phyloP scores from a whole-genome alignment of 2,888 invertebrate species.

The Drosophila flavopinicola region DNA sequence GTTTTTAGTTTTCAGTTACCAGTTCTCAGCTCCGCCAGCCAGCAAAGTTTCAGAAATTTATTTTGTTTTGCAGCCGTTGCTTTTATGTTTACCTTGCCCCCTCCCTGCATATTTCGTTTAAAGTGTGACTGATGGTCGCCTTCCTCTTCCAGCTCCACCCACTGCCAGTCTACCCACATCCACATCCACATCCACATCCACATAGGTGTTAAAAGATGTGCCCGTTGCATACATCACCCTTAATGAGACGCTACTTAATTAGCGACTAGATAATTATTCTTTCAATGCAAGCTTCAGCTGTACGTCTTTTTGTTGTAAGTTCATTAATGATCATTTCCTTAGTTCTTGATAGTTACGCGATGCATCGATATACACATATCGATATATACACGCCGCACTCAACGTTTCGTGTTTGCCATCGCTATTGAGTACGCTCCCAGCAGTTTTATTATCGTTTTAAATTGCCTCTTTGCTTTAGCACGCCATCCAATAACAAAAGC shows the following conservation, averaged over 20 bases:
- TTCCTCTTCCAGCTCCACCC: constrained; percentile 8
- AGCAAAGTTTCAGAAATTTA: constrained; percentile 59
- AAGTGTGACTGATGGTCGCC: constrained; percentile 22
- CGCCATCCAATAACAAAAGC: no score
- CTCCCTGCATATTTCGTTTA: not conserved
- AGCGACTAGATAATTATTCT: not conserved
- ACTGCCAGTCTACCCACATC: no score
- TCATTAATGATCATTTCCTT: not conserved
- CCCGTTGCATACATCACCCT: not conserved
- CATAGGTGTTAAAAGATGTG: constrained; percentile 15
- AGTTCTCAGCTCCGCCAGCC: constrained; percentile 3
- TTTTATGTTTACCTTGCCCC: constrained; percentile 46
- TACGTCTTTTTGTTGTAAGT: not conserved
- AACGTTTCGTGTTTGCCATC: no score
- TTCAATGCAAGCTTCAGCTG: not conserved
- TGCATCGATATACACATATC: constrained; percentile 1
- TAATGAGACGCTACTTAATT: not conserved
- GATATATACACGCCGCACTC: not conserved
- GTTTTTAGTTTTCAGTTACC: constrained; percentile 27
- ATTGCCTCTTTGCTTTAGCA: not conserved
- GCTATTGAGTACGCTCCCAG: not conserved
- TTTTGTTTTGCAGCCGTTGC: constrained; percentile 51
- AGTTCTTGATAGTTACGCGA: not conserved
- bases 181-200: no score
- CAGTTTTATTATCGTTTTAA: not conserved